Evolutionary conservation across 2,113 vertebrate genomes (phyloP).

Genomic region (Podilymbus podiceps): DNA sequence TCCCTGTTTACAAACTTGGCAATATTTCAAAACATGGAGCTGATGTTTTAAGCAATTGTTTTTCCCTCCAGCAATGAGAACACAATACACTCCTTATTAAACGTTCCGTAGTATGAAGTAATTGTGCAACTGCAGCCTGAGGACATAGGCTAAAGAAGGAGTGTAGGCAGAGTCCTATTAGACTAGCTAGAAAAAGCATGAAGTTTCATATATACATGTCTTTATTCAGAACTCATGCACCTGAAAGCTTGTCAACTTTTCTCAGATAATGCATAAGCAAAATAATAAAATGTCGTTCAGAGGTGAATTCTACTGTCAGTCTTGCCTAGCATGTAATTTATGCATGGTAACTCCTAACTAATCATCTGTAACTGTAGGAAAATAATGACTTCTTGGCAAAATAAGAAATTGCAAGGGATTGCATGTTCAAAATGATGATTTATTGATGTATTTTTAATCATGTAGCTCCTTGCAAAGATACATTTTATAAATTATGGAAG

Average conservation of each 20-base stretch:
- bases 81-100: not conserved
- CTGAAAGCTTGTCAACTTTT: not conserved
- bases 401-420: conserved; percentile 50
- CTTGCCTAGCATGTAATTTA: not conserved
- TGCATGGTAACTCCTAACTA: not conserved
- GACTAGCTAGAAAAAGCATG: not conserved
- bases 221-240: not conserved
- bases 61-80: not conserved
- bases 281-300: not conserved
- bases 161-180: not conserved
- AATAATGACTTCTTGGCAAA: not conserved
- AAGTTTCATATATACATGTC: not conserved
- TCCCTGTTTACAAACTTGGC: not conserved
- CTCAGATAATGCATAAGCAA: not conserved
- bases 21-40: not conserved
- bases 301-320: not conserved
- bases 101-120: not conserved
- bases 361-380: not conserved
- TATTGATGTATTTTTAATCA: conserved; percentile 50
- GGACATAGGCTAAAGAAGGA: not conserved
- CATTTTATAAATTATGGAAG: conserved; percentile 30
- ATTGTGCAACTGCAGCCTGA: not conserved
- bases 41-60: not conserved
- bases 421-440: conserved; percentile 44
- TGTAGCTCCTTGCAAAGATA: conserved; percentile 51